Percentiles rank a stretch among this genome's conserved stretches.
Conservation (phyloP, 1,140 invertebrate genomes). For the Stegodyphus dumicola region DNA sequence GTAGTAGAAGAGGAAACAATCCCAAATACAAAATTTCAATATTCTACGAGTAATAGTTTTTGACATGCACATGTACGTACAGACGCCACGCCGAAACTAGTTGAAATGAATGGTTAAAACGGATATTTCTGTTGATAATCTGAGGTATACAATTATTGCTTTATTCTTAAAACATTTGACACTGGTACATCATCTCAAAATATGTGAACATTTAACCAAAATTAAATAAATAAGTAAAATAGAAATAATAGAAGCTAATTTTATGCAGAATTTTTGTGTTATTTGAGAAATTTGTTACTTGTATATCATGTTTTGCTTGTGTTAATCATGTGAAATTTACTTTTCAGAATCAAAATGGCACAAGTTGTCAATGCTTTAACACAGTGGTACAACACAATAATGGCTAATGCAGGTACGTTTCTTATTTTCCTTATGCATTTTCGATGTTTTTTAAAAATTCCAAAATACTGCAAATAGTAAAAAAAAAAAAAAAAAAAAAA, state of each 20-base stretch:
- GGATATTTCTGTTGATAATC: too few relatives aligned
- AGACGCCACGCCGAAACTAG: too few relatives aligned
- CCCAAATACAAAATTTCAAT: too few relatives aligned
- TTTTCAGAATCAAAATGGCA: conserved; percentile 30
- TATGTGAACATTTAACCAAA: neutral
- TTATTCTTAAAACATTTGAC: too few relatives aligned
- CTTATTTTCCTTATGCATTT: neutral
- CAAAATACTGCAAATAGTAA: neutral
- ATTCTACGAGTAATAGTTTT: too few relatives aligned
- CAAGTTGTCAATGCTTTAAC: conserved; percentile 24
- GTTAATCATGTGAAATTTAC: neutral
- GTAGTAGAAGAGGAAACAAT: too few relatives aligned
- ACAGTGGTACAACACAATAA: conserved; percentile 36
- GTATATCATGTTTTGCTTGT: neutral
- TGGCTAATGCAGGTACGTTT: conserved; percentile 50
- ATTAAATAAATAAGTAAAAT: neutral
- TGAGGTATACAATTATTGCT: too few relatives aligned
- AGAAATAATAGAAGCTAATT: neutral
- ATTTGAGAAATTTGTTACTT: neutral
- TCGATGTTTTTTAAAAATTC: neutral
- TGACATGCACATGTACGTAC: too few relatives aligned
- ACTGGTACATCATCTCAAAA: neutral
- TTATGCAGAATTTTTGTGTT: neutral
- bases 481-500: too few relatives aligned
- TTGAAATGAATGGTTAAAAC: too few relatives aligned